Conservation (phyloP, 2,797 vertebrate genomes). For the Sylvilagus floridanus region DNA sequence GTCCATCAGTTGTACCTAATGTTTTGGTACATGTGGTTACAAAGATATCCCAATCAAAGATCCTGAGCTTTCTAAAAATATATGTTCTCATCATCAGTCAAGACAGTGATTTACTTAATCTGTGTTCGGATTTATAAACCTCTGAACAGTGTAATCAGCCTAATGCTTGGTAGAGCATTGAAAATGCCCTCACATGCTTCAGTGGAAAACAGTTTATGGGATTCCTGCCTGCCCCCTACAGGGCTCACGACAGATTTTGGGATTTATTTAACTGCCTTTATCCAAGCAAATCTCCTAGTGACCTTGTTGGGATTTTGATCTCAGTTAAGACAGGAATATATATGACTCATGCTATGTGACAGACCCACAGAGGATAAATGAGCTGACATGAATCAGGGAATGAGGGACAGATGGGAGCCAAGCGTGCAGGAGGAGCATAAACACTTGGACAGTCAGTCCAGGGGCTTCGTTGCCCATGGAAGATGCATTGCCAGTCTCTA, state of each 20-base stretch:
- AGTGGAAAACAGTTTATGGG: constrained; percentile 76
- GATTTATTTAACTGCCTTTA: constrained; percentile 76
- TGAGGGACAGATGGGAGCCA: background rate
- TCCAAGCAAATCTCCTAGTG: constrained; percentile 70
- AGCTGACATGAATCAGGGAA: background rate
- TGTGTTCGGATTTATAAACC: constrained; percentile 80
- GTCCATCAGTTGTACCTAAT: constrained; percentile 63
- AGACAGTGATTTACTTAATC: constrained; percentile 84
- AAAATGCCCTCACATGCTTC: constrained; percentile 79
- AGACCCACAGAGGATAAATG: constrained; percentile 4
- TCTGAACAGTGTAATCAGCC: constrained; percentile 83
- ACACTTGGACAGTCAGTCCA: background rate
- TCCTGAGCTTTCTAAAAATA: constrained; percentile 83
- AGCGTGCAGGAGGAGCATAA: background rate
- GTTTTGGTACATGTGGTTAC: constrained; percentile 79
- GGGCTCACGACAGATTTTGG: constrained; percentile 76
- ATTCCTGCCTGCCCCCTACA: background rate
- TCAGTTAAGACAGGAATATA: constrained; percentile 53
- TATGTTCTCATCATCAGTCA: constrained; percentile 82
- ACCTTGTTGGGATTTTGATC: constrained; percentile 75
- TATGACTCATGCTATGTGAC: constrained; percentile 49
- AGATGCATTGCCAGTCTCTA: background rate
- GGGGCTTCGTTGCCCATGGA: background rate
- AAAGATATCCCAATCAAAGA: constrained; percentile 80
- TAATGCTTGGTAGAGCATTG: constrained; percentile 73